Base-by-base conservation (phyloP, 2,113 vertebrate species). In the Rhodinocichla rosea region DNA sequence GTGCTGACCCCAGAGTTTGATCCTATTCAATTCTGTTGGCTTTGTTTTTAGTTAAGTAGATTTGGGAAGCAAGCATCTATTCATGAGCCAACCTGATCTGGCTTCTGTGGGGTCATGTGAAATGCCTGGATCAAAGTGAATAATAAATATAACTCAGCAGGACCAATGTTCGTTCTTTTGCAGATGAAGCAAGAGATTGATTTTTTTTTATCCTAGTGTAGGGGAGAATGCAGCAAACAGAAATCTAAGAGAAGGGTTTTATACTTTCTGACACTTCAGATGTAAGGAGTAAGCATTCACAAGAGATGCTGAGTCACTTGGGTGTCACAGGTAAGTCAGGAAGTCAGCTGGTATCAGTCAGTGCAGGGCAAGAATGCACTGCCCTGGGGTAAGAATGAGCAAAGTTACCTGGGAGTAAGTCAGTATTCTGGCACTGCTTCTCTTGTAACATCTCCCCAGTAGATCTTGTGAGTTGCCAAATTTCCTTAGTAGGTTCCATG, bases 1-100 rank as follows among this genome's bases (percentile, higher is more conserved):
- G 92, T 91, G 73, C 60, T 14, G 70, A 96, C 94, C 89, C 88
- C 15, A 0, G 80, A 80, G 69, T 89, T 96, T 96, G 80, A 94
- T 96, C 79, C 94, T 70, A 81, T 94, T 97, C 94, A 95, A 75
- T 96, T 97, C 92, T 79, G 13, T 96, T 94, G 65, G 82, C 90
- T 96, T 97, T 95, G 91, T 92, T 94, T 90, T 68, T 89, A 76
- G 74, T 94, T 97, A 97, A 97, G 91, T 93, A 97, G 95, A 97
- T 95, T 95, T 93, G 83, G 94, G 91, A 95, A 95, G 90, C 75
- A 96, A 95, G 94, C 92, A 2, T 87, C 75, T 90, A 95, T 96
- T 97, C 94, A 90, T 97, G 94, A 87, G 62, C 55, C 83, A 91
- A 94, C 93, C 94, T 95, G 93, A 91, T 95, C 93, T 90, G 78